Conservation (phyloP, 2,113 vertebrate genomes). For the Xiphophorus hellerii region DNA sequence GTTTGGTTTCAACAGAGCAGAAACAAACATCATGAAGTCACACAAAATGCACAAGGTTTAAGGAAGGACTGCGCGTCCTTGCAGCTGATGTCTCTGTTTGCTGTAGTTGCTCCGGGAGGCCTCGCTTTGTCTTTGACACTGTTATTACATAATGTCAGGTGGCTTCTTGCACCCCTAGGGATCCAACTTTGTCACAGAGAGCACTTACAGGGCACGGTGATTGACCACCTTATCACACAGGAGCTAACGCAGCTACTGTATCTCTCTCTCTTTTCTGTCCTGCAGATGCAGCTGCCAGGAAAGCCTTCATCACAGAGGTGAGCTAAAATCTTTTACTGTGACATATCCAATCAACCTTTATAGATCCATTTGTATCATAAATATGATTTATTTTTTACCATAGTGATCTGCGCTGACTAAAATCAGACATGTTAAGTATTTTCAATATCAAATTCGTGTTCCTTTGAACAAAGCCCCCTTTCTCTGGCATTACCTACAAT, state of each 20-base stretch:
- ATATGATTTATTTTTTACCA: not conserved
- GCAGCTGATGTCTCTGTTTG: slow-evolving; percentile 23
- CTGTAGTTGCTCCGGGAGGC: slow-evolving; percentile 26
- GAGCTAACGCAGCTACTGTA: slow-evolving; percentile 21
- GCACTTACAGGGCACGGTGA: slow-evolving; percentile 50
- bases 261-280: slow-evolving; percentile 21
- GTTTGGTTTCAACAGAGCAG: not conserved
- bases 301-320: slow-evolving; percentile 79
- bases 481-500: not conserved
- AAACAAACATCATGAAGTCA: slow-evolving; percentile 6
- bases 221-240: slow-evolving; percentile 22
- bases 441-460: not conserved
- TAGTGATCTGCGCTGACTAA: not conserved
- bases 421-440: not conserved
- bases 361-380: not conserved
- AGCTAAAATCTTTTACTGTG: slow-evolving; percentile 24
- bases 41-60: slow-evolving; percentile 1
- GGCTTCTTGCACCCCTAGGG: slow-evolving; percentile 26
- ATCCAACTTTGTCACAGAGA: slow-evolving; percentile 44
- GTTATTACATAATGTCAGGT: slow-evolving; percentile 57
- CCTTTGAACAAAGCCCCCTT: not conserved
- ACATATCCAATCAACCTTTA: slow-evolving; percentile 1
- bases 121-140: slow-evolving; percentile 45
- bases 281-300: slow-evolving; percentile 72
- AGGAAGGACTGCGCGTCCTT: slow-evolving; percentile 14